Conservation (phyloP, 2,888 invertebrate genomes). For the Cyclophora albipunctata region DNA sequence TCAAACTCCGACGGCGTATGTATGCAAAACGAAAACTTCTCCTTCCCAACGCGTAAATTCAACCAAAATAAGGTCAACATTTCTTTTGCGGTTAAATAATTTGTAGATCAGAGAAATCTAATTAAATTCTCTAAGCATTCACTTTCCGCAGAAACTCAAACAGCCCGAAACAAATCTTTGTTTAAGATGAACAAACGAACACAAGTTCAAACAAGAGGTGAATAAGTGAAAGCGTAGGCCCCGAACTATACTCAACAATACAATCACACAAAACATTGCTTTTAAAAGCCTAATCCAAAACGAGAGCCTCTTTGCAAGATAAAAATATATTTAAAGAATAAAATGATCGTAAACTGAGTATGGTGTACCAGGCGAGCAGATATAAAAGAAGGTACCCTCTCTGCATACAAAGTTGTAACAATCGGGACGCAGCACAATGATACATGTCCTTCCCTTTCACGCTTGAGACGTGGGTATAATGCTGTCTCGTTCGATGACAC, state of each 20-base stretch:
- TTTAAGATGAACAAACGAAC: conserved; percentile 17
- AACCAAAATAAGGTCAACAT: conserved; percentile 5
- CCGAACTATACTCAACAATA: conserved; percentile 1
- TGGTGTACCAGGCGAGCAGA: conserved; percentile 36
- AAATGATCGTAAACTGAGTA: conserved; percentile 29
- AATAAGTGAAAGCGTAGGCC: conserved; percentile 8
- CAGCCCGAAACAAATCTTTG: conserved; percentile 18
- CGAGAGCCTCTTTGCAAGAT: conserved; percentile 1
- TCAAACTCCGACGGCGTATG: not conserved
- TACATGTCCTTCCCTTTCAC: conserved; percentile 56
- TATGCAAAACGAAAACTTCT: not conserved
- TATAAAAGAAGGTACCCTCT: conserved; percentile 51
- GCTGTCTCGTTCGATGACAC: conserved; percentile 59
- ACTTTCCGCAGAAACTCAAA: conserved; percentile 12
- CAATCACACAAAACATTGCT: not conserved
- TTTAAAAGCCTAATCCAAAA: not conserved
- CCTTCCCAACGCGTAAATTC: conserved; percentile 1
- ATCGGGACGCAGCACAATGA: conserved; percentile 61
- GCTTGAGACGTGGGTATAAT: conserved; percentile 51
- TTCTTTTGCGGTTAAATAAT: conserved; percentile 11
- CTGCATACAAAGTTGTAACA: conserved; percentile 62
- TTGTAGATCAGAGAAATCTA: conserved; percentile 6
- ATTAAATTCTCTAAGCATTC: conserved; percentile 14
- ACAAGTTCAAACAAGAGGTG: conserved; percentile 16
- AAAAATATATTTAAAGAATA: conserved; percentile 13